Evolutionary conservation across 2,113 vertebrate genomes (phyloP), one percentile per base, ranked within the genome.

Genomic region (Hepsetus odoe): DNA sequence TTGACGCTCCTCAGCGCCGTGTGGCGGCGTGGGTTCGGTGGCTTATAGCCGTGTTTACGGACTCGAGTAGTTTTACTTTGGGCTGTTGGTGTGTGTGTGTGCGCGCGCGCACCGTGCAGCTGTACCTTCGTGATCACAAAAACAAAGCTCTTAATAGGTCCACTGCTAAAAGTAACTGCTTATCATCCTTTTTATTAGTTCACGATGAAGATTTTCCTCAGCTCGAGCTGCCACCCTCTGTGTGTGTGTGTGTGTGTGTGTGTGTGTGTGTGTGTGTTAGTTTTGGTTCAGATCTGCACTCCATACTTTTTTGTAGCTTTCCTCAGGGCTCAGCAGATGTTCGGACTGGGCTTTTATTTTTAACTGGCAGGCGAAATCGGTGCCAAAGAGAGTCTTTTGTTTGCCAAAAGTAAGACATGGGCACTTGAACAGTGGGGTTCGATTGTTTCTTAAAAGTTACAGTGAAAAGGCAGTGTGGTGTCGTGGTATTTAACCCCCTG

Each of bases 21-120:
- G 14, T 40, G 16, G 18, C 10, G 42, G 59, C 59, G 16, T 22
- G 49, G 46, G 30, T 33, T 75, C 42, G 8, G 61, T 32, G 59
- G 14, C 28, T 12, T 14, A 8, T 14, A 16, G 4, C 14, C 14
- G 5, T 67, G 46, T 40, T n/a, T 40, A 40, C 40, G 32, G 46
- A 66, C 33, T 26, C 46, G 42, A 67, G 49, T 76, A 67, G 49
- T 76, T 76, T 62, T 14, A 20, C 61, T 76, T 53, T 16, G 9
- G 49, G 73, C 14, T 26, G 44, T 33, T 55, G 51, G 24, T 22
- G 51, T 55, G 51, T 66, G 59, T 16, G 2, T 67, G 38, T 24
- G 14, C n/a, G n/a, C n/a, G n/a, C n/a, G n/a, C n/a, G 35, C 64
- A 26, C 4, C 28, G 2, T 66, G 40, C 66, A 77, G 66, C 76